Evolutionary conservation across 92 coral and sea anemone genomes (phyloP), one percentile per base, ranked within the genome.

Genomic region (Galaxea fascicularis): DNA sequence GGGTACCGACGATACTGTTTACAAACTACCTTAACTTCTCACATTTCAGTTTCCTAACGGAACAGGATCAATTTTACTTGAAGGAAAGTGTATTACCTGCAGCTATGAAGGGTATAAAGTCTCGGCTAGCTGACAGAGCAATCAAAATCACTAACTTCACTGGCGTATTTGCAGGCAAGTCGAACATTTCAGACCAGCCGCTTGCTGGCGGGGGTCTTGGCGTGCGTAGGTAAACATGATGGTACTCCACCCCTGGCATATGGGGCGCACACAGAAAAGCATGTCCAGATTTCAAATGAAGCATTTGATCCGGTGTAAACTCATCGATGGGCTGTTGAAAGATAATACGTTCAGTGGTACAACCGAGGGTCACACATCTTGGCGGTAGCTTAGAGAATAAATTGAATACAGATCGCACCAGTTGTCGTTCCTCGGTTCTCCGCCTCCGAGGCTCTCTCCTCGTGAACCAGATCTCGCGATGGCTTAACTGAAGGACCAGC

Each of bases 41-140:
- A 59, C 17, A 14, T 12, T 35, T 22, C 27, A 9, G 11, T 46
- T 46, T 46, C 51, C 51, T 46, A 46, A 5, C 4, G 14, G 59
- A 53, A 53, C 20, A 22, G n/a, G 1, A 21, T 73, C 20, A 15
- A 45, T 21, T 14, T 21, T 2, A 35, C 20, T 3, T 15, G 16
- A 45, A 52, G 52, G 45, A 27, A 21, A 25, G 14, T 30, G 20
- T 56, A 59, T 15, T 72, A 92, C 99, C 99, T 89, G 97, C 91
- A 4, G 99, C 99, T 47, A 93, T 86, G 67, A 90, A 86, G 5
- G 98, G 95, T n/a, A 96, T 87, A 63, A 90, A 89, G 68, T 96
- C 99, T 68, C 99, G 89, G 84, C 99, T 96, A 20, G 95, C 98
- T 12, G 99, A 89, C 51, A 96, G 79, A 17, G 99, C 94, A 15